Base-by-base conservation (phyloP, 2,797 vertebrate genomes). In the Chelmon rostratus region DNA sequence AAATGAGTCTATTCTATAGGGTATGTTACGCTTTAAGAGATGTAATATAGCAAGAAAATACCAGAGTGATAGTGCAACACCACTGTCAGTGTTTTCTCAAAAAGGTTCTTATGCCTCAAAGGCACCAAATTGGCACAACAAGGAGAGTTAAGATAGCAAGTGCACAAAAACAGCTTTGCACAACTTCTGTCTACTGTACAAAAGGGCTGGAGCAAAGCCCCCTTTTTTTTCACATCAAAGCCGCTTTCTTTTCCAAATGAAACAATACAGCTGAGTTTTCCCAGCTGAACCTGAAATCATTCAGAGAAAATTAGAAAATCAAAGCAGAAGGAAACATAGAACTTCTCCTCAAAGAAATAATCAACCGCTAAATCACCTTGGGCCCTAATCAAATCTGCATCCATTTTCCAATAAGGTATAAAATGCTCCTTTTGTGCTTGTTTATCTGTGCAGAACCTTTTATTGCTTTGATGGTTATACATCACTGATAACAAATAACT, bases 351-450 rank as follows among this genome's bases (percentile, higher is more conserved):
- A 49, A 84, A 87, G 56, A 80, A 83, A 80, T 79, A 87, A 87
- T 88, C 79, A 68, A 25, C 52, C 9, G 16, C 58, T 73, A 73
- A 85, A 84, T 86, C 73, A 67, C 79, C 58, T 50, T 46, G 58
- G 63, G 54, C 65, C 49, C 70, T 66, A 80, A 88, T 91, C 84
- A 91, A 84, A 86, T 86, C 56, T 37, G 42, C 54, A 82, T 73
- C 81, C 71, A 62, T 79, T 91, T 85, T 84, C 68, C 69, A 75
- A 68, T 79, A 72, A 69, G 63, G 63, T 61, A 73, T 73, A 70
- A 85, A 85, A 82, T 64, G 40, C 28, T 79, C 28, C 61, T 58
- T 83, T 88, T 35, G 61, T 71, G 42, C 73, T 81, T 84, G 78
- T 85, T 88, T 68, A 83, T 86, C 70, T 72, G 52, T 44, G 33